Base-by-base conservation (phyloP, 2,113 vertebrate genomes). In the Donacobius atricapilla region DNA sequence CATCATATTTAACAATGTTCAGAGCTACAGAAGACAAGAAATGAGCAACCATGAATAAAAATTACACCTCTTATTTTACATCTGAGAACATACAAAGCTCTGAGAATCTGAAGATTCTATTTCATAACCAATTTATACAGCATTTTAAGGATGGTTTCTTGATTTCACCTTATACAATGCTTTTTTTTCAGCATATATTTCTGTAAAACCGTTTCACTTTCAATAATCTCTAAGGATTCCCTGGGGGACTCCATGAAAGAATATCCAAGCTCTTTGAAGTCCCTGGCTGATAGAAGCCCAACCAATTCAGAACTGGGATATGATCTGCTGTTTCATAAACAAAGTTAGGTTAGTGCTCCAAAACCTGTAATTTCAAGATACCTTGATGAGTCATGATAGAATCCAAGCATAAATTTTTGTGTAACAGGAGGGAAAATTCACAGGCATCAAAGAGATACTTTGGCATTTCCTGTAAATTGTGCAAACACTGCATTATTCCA, bases 211-310 rank as follows among this genome's bases (percentile, higher is more conserved):
- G 23, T 25, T 96, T 93, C 57, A 65, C 27, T 73, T 77, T 75
- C 90, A 87, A 39, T 95, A 89, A 94, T 76, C 77, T 89, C 23
- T 42, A 42, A 61, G 42, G 50, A 72, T 85, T 56, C 80, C 57
- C 39, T 33, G 19, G 69, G 71, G 76, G 72, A 47, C 33, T 54
- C 37, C 31, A 65, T 93, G 48, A 94, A 96, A 71, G 71, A 48
- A 89, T 9, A 87, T 73, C 33, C 58, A 51, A 71, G 66, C 63
- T 89, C 86, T 97, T 93, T 95, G 78, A 97, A 95, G 93, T 39
- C 40, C 17, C 82, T 91, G 58, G 75, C 40, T 79, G 90, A 94
- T 54, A 84, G 25, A 86, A 79, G 23, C 45, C 70, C 48, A 82
- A 8, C 20, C 5, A 11, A 61, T 97, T 95, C 58, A 94, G 64